These are phyloP conservation scores for Zeugodacus cucurbitae DNA, from an alignment of 1,140 invertebrate genomes.

Conservation along the genomic window DNA sequence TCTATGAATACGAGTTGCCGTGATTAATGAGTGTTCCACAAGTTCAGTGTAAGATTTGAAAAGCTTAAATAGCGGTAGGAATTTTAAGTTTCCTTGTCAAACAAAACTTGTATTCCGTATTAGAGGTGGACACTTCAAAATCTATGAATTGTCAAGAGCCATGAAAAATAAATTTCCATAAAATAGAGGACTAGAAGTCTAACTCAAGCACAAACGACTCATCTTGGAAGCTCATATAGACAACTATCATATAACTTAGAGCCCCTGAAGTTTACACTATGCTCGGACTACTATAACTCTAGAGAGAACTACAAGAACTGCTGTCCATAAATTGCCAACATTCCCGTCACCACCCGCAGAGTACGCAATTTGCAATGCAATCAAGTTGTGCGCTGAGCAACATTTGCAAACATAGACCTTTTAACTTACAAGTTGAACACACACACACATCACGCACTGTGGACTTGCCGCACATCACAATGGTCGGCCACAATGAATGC, in stretches of 20 bases:
- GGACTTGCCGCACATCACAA: not conserved
- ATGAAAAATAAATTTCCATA: too few species aligned
- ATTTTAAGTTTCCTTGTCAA: too few species aligned
- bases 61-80: too few species aligned
- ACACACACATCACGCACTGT: not conserved
- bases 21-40: too few species aligned
- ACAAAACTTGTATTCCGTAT: too few species aligned
- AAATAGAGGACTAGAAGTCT: too few species aligned
- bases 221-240: too few species aligned
- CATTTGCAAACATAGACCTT: constrained; percentile 19
- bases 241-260: not conserved
- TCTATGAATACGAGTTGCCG: too few species aligned
- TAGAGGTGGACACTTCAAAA: too few species aligned
- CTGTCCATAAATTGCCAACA: not conserved
- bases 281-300: not conserved
- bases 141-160: too few species aligned
- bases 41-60: too few species aligned
- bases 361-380: constrained; percentile 27
- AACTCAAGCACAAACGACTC: too few species aligned
- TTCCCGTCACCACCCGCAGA: not conserved
- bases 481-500: not conserved
- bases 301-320: not conserved
- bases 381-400: not conserved
- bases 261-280: not conserved
- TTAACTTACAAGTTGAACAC: not conserved